phyloP scores from a whole-genome alignment of 2,797 vertebrate species.

The Otus scops region DNA sequence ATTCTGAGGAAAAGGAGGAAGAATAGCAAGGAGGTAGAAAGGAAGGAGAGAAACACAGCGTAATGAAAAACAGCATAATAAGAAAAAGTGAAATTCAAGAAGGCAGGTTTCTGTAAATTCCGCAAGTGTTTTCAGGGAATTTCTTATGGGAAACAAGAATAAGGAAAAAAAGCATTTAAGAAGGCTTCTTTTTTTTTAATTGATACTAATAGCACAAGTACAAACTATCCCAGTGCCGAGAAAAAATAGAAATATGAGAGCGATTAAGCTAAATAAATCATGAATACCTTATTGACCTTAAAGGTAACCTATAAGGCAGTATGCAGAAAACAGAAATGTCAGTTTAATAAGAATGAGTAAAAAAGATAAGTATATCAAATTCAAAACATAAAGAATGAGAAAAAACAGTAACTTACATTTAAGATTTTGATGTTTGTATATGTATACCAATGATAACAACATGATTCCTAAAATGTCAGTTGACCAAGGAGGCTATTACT shows the following conservation, averaged over 20 bases:
- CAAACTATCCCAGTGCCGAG: neutral
- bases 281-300: neutral
- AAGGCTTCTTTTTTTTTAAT: neutral
- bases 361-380: neutral
- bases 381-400: neutral
- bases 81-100: neutral
- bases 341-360: neutral
- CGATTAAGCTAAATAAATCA: neutral
- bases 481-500: neutral
- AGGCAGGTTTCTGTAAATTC: neutral
- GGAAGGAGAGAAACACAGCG: neutral
- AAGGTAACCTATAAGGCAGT: neutral
- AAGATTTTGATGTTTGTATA: neutral
- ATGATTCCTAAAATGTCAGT: neutral
- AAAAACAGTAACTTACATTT: neutral
- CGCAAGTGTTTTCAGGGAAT: neutral
- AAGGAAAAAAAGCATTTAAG: neutral
- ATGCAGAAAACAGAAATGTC: neutral
- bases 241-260: neutral
- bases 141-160: neutral
- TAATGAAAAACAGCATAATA: neutral
- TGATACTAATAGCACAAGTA: neutral
- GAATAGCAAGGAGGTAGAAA: neutral
- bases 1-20: neutral
- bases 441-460: neutral